These are phyloP conservation scores for Ciconia maguari DNA, from an alignment of 2,113 vertebrate genomes.

Conservation along the genomic window DNA sequence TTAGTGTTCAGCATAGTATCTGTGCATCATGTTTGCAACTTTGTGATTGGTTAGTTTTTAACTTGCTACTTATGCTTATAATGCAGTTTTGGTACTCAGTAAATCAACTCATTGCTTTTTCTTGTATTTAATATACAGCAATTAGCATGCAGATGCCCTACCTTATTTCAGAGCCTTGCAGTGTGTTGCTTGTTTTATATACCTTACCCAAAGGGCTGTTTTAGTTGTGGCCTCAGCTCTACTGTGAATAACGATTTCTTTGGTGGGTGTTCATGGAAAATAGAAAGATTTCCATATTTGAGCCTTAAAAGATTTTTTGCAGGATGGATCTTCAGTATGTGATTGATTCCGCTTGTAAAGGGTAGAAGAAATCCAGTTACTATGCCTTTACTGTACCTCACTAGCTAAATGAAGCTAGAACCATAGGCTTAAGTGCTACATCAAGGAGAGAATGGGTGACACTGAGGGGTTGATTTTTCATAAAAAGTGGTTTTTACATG, in stretches of 20 bases:
- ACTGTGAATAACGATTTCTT: not conserved
- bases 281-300: not conserved
- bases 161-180: not conserved
- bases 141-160: not conserved
- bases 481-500: not conserved
- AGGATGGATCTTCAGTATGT: not conserved
- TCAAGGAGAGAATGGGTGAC: not conserved
- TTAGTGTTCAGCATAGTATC: not conserved
- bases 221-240: not conserved
- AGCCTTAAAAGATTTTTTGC: not conserved
- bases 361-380: not conserved
- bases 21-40: not conserved
- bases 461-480: not conserved
- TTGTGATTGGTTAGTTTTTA: not conserved
- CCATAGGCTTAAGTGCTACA: not conserved
- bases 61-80: not conserved
- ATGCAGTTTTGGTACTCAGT: not conserved
- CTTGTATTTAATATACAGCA: not conserved
- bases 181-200: not conserved
- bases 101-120: not conserved
- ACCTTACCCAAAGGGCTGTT: not conserved
- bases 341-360: not conserved
- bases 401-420: not conserved
- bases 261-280: not conserved
- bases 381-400: not conserved